These are phyloP conservation scores for Micronycteris hirsuta DNA, from an alignment of 2,113 vertebrate genomes.

Conservation along the genomic window DNA sequence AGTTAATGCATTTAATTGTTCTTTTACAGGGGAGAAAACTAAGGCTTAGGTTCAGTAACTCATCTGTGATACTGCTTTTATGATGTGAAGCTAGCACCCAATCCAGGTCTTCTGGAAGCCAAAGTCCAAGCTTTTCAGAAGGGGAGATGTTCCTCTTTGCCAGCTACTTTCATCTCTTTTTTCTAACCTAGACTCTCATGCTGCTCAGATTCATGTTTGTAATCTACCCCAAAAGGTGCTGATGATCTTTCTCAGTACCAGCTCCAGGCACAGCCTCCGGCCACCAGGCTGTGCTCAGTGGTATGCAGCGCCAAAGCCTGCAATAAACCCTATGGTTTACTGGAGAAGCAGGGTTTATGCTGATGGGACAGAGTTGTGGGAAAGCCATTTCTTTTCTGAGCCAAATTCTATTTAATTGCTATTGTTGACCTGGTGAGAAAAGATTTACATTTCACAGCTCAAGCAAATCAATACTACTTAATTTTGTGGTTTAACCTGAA, in stretches of 20 bases:
- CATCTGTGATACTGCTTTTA: background rate
- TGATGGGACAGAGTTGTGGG: background rate
- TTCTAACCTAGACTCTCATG: background rate
- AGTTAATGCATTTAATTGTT: background rate
- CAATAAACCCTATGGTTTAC: background rate
- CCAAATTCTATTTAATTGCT: background rate
- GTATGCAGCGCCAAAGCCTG: background rate
- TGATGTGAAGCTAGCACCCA: background rate
- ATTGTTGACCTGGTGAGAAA: background rate
- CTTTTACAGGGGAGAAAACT: background rate
- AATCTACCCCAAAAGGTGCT: background rate
- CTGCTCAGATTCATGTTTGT: background rate
- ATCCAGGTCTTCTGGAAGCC: background rate
- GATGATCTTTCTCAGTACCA: background rate
- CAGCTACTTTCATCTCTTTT: background rate
- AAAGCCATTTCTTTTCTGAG: background rate
- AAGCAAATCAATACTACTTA: background rate
- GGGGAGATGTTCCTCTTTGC: background rate
- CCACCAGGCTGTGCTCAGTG: background rate
- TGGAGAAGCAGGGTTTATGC: background rate
- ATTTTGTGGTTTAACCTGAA: background rate
- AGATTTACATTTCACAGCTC: background rate
- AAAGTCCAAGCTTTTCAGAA: background rate
- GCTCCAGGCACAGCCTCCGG: background rate
- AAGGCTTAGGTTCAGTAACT: background rate